Evolutionary conservation across 2,888 invertebrate genomes (phyloP).

Genomic region (Drosophila anomalipes): DNA sequence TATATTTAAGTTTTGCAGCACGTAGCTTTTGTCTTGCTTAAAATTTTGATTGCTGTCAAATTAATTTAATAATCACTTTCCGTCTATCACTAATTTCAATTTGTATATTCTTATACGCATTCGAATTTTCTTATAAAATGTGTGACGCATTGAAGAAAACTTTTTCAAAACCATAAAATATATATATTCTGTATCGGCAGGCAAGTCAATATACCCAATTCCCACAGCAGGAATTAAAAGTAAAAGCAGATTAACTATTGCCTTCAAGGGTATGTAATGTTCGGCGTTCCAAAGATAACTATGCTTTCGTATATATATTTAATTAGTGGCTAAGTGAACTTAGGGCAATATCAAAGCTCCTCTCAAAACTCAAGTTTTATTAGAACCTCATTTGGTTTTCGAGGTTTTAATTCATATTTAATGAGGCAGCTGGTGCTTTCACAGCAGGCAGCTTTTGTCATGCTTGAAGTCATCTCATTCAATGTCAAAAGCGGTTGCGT

Average conservation of each 20-base stretch:
- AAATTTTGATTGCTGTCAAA: too few species aligned
- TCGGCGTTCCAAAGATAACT: neutral
- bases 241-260: neutral
- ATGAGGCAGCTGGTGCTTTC: constrained; percentile 7
- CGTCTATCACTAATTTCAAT: neutral
- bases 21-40: neutral
- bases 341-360: neutral
- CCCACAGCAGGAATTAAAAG: neutral
- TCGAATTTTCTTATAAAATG: neutral
- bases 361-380: constrained; percentile 1
- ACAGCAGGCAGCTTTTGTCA: constrained; percentile 56
- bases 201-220: neutral
- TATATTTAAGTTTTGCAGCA: neutral
- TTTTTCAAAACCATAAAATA: neutral
- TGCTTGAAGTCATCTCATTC: neutral
- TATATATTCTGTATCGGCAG: neutral
- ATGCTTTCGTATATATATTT: neutral
- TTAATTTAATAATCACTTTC: neutral
- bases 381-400: neutral
- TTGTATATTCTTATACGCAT: neutral
- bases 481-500: constrained; percentile 12
- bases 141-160: neutral
- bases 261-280: too few species aligned
- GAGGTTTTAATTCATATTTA: constrained; percentile 3
- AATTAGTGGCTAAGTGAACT: neutral